phyloP scores from a whole-genome alignment of 2,888 invertebrate species.

The Myopa testacea region DNA sequence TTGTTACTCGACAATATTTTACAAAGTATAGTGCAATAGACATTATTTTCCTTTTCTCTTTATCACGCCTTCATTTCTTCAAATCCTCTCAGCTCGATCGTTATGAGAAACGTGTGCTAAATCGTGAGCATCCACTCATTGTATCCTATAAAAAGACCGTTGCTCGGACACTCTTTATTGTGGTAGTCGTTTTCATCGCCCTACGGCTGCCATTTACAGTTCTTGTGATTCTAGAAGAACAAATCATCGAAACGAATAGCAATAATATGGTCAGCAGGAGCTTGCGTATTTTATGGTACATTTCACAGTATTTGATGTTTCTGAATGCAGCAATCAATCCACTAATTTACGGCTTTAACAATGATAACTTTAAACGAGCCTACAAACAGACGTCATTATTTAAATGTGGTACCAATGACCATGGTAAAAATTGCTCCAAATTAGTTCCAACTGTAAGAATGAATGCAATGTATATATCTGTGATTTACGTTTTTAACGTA shows the following conservation, averaged over 20 bases:
- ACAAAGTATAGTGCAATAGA: slow-evolving; percentile 69
- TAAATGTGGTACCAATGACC: slow-evolving; percentile 44
- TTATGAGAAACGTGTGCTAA: slow-evolving; percentile 74
- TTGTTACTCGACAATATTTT: slow-evolving; percentile 79
- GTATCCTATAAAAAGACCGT: slow-evolving; percentile 77
- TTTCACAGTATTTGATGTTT: slow-evolving; percentile 77
- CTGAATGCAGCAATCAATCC: slow-evolving; percentile 82
- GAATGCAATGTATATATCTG: not conserved
- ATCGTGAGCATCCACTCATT: slow-evolving; percentile 74
- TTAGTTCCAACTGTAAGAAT: not conserved
- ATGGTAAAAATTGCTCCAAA: not conserved
- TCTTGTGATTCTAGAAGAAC: slow-evolving; percentile 74
- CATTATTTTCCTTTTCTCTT: not conserved
- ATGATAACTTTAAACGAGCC: slow-evolving; percentile 76
- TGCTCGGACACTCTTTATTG: slow-evolving; percentile 77
- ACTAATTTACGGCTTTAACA: slow-evolving; percentile 81
- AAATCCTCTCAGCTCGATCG: slow-evolving; percentile 72
- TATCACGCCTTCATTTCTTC: slow-evolving; percentile 52
- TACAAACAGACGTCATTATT: slow-evolving; percentile 73
- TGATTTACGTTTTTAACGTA: not conserved
- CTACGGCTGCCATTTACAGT: slow-evolving; percentile 82
- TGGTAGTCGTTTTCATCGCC: slow-evolving; percentile 75
- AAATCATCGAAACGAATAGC: slow-evolving; percentile 48
- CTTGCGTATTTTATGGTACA: slow-evolving; percentile 75
- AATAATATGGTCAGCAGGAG: slow-evolving; percentile 65